Conservation (phyloP, 2,113 vertebrate species). For the Syngnathus floridae region DNA sequence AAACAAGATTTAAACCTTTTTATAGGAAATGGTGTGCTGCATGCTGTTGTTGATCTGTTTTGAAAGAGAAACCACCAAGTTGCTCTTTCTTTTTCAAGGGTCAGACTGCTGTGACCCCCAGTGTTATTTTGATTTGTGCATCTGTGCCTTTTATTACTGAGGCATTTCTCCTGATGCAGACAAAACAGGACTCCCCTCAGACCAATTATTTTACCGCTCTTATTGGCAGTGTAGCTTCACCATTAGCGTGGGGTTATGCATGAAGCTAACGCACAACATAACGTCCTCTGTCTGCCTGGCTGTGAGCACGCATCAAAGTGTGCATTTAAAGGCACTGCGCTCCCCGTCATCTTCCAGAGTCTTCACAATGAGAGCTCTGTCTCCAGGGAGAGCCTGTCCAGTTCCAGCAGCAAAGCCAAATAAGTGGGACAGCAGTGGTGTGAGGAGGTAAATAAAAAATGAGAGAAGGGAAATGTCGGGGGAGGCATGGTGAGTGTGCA, state of each 20-base stretch:
- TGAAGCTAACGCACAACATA: slow-evolving; percentile 31
- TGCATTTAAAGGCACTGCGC: neutral
- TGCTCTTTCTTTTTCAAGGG: slow-evolving; percentile 27
- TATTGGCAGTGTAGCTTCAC: slow-evolving; percentile 36
- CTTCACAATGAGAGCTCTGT: slow-evolving; percentile 29
- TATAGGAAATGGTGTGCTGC: neutral
- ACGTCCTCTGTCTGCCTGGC: slow-evolving; percentile 12
- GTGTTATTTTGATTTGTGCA: slow-evolving; percentile 45
- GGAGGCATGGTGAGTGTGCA: slow-evolving; percentile 19
- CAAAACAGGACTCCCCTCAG: slow-evolving; percentile 50
- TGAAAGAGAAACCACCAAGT: slow-evolving; percentile 18
- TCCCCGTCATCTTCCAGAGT: slow-evolving; percentile 19
- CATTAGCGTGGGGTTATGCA: slow-evolving; percentile 39
- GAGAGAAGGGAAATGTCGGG: slow-evolving; percentile 18
- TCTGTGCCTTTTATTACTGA: slow-evolving; percentile 49
- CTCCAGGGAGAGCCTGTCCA: slow-evolving; percentile 33
- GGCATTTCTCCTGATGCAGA: slow-evolving; percentile 54
- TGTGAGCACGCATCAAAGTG: slow-evolving; percentile 11
- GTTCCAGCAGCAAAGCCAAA: slow-evolving; percentile 25
- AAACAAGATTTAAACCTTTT: slow-evolving; percentile 17
- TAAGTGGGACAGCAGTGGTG: slow-evolving; percentile 19
- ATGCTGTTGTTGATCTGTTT: neutral
- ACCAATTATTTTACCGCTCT: slow-evolving; percentile 66
- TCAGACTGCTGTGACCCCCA: slow-evolving; percentile 31
- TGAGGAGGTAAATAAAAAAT: slow-evolving; percentile 9